phyloP scores from a whole-genome alignment of 2,113 vertebrate genomes.

The Rhynchopsitta pachyrhyncha region DNA sequence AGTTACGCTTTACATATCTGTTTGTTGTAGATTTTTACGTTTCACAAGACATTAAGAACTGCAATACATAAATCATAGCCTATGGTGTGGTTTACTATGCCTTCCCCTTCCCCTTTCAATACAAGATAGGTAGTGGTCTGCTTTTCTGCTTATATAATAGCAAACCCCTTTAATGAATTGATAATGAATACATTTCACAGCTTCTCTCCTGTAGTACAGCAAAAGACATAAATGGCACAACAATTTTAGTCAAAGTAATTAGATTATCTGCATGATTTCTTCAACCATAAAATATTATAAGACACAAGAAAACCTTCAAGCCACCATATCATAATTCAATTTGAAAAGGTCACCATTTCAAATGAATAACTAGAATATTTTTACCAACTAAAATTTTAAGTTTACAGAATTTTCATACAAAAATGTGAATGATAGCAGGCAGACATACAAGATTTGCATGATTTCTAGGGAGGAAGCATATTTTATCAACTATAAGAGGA shows the following conservation, averaged over 20 bases:
- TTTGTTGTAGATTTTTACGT: conserved; percentile 76
- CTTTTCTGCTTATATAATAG: conserved; percentile 39
- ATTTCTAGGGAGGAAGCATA: conserved; percentile 40
- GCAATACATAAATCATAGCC: conserved; percentile 61
- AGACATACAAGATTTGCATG: conserved; percentile 29
- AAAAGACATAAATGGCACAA: conserved; percentile 63
- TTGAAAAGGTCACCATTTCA: conserved; percentile 58
- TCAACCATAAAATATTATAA: conserved; percentile 62
- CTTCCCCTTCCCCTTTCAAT: conserved; percentile 20
- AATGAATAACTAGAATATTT: conserved; percentile 51
- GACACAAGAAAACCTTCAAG: conserved; percentile 47
- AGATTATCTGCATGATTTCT: conserved; percentile 61
- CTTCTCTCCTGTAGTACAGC: conserved; percentile 45
- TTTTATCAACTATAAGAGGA: conserved; percentile 51
- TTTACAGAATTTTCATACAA: conserved; percentile 2
- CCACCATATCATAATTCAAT: conserved; percentile 45
- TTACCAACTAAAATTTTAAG: background rate
- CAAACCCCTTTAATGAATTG: conserved; percentile 35
- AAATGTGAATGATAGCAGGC: conserved; percentile 52
- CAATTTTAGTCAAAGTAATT: conserved; percentile 66
- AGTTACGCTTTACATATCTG: conserved; percentile 66
- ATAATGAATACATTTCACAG: conserved; percentile 43
- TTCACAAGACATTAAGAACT: conserved; percentile 66
- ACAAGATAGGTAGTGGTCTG: conserved; percentile 19
- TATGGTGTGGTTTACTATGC: conserved; percentile 23